Evolutionary conservation across 2,113 vertebrate species (phyloP), one percentile per base, ranked within the genome.

Genomic region (Pseudorhombus dupliciocellatus): DNA sequence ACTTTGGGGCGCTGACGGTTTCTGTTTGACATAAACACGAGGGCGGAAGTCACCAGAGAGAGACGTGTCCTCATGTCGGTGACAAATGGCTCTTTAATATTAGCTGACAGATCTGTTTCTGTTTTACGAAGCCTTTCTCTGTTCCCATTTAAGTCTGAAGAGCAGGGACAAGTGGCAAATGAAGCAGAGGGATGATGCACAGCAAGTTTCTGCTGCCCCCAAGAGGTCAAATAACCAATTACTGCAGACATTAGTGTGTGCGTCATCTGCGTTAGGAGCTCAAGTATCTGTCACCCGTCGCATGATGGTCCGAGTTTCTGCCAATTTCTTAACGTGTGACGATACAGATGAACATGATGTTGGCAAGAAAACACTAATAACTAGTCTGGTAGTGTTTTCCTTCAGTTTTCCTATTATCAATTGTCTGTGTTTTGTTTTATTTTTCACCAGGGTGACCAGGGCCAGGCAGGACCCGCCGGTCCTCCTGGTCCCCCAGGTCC

Each of bases 401-500:
- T 22, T 25, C 42, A 4, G 1, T 2, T 12, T 46, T 40, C 46
- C 55, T 10, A n/a, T 25, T 53, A 6, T 55, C 3, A 48, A 51
- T 21, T 44, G 37, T 37, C n/a, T 70, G 1, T 48, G 56, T 37
- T 12, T 65, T 8, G 10, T 28, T 46, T 10, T 78, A 26, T 73
- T 61, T 70, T 69, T 50, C 14, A n/a, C 10, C 21, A 98, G 97
- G 97, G 97, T 44, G 95, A 96, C 82, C 96, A 95, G 92, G 97
- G 97, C 34, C 95, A 91, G 83, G 93, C 96, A 73, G 96, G 97
- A 89, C 93, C 93, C 50, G 85, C 77, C 51, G 96, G 96, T 28
- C 96, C 94, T 59, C 96, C 97, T 0, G 97, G 97, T n/a, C 96
- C 92, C 0, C 96, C 96, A 44, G 97, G 97, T 50, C 93, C 93